Evolutionary conservation across 2,113 vertebrate species (phyloP).

Genomic region (Enhydra lutris): DNA sequence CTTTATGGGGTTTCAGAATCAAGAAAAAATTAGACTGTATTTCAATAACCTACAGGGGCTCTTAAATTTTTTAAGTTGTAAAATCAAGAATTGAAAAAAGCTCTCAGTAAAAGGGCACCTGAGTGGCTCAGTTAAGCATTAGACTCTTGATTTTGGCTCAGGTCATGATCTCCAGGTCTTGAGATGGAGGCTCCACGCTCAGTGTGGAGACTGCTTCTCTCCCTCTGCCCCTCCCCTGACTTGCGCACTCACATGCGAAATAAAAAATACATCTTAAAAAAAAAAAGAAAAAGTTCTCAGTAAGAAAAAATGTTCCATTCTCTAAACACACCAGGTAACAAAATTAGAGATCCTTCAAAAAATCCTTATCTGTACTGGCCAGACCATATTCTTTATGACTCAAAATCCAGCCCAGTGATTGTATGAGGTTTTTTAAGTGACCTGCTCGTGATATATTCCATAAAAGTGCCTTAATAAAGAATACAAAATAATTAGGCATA

Average conservation of each 20-base stretch:
- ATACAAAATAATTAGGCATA: background rate
- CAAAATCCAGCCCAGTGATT: background rate
- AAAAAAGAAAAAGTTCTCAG: background rate
- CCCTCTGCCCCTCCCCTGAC: background rate
- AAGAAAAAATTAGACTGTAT: background rate
- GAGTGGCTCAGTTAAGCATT: background rate
- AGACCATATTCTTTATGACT: conserved; percentile 22
- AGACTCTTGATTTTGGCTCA: background rate
- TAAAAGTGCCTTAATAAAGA: background rate
- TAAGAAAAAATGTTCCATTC: conserved; percentile 13
- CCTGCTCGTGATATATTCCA: background rate
- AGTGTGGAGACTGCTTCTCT: background rate
- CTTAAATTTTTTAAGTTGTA: background rate
- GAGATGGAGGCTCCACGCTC: background rate
- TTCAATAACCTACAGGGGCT: background rate
- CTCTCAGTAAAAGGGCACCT: background rate
- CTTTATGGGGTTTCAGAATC: background rate
- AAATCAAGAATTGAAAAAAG: conserved; percentile 9
- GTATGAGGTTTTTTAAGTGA: background rate
- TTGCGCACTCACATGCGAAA: background rate
- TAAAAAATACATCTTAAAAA: background rate
- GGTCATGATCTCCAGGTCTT: background rate
- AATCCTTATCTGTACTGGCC: background rate
- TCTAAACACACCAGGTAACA: background rate
- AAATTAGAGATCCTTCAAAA: background rate